Conservation (phyloP, 92 coral and sea anemone species). For the Heteractis magnifica region DNA sequence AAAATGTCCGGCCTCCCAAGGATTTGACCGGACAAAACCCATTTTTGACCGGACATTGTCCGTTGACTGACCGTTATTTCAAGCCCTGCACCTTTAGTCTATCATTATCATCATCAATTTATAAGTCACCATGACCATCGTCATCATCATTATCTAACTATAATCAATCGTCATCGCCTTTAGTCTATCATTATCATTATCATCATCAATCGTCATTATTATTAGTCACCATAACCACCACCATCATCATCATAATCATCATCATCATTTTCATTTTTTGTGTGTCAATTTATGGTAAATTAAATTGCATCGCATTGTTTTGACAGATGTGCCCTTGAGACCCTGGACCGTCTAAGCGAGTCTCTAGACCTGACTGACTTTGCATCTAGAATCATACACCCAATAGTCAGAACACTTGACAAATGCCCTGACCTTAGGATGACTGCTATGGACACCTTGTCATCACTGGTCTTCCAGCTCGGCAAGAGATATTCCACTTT, state of each 20-base stretch:
- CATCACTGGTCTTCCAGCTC: slow-evolving; percentile 89
- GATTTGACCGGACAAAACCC: no score
- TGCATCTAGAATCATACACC: slow-evolving; percentile 92
- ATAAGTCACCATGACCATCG: background rate
- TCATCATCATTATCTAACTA: background rate
- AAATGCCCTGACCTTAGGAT: slow-evolving; percentile 77
- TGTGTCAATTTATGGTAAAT: background rate
- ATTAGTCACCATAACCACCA: background rate
- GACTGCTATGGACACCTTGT: slow-evolving; percentile 93
- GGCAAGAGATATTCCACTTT: slow-evolving; percentile 92
- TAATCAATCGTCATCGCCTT: background rate
- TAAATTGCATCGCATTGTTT: background rate
- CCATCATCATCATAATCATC: background rate
- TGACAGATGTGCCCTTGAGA: slow-evolving; percentile 83
- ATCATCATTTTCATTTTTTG: background rate
- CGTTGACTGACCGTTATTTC: no score
- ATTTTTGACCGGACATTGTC: no score
- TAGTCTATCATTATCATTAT: background rate
- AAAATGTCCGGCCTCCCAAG: no score
- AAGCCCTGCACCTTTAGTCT: no score
- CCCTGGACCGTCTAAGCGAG: slow-evolving; percentile 91
- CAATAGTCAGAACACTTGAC: slow-evolving; percentile 90
- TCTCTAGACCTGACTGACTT: slow-evolving; percentile 96
- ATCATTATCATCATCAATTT: background rate
- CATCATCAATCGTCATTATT: background rate